Base-by-base conservation (phyloP, 2,797 vertebrate species). In the Anolis apletophallus region DNA sequence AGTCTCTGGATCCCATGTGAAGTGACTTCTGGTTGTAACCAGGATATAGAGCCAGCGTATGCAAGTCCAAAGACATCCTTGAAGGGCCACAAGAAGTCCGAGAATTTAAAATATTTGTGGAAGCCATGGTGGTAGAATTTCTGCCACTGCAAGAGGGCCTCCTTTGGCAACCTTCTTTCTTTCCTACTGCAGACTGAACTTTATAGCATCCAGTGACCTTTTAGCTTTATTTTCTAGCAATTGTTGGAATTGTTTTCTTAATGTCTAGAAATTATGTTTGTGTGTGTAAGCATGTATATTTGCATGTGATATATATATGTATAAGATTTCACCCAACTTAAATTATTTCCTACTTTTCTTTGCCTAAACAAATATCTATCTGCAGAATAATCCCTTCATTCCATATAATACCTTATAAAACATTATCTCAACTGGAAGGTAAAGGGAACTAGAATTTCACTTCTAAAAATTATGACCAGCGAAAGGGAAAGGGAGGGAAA, bases 401-500 rank as follows among this genome's bases (percentile, higher is more conserved):
- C 84, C 84, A 76, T 57, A 69, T 57, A 2, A 21, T 83, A 57
- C 1, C 0, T 91, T 88, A 89, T 80, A 85, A 91, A 89, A 80
- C 1, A 71, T 76, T n/a, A 80, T 81, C 46, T 88, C 29, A 57
- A 36, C 16, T 78, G 81, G 89, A 91, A 89, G 0, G 76, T 88
- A 29, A 6, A 87, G 90, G 17, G 50, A 91, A 64, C 55, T 74
- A 26, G 85, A 32, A 71, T 71, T 71, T 40, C 21, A 71, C 32
- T 34, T 59, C 17, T 19, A 69, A 69, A 81, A 61, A 83, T 50
- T 82, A 29, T 46, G 68, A 82, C 46, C 54, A 88, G 75, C 36
- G 34, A 88, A 82, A 85, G 74, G 52, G 85, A 26, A 90, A 1
- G n/a, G 86, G 21, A 90, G 2, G 34, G 88, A 89, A 92, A 87